phyloP scores from a whole-genome alignment of 2,888 invertebrate genomes.

The Biston betularia region DNA sequence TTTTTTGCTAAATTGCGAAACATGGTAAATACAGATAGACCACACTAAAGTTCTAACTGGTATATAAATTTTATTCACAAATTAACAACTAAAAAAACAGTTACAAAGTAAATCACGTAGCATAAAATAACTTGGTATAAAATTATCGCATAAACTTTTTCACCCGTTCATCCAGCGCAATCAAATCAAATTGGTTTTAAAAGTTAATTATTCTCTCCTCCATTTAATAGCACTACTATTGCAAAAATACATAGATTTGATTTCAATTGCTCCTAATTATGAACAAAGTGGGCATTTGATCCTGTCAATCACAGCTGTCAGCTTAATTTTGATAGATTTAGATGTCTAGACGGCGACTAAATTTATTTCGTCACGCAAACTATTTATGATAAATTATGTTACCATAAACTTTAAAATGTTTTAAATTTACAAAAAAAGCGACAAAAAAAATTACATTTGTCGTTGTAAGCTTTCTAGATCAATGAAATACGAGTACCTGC shows the following conservation, averaged over 20 bases:
- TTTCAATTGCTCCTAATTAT: slow-evolving; percentile 33
- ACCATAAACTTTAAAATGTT: not conserved
- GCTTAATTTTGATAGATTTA: slow-evolving; percentile 35
- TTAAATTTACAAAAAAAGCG: not conserved
- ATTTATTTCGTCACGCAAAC: slow-evolving; percentile 31
- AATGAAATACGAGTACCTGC: too few species aligned
- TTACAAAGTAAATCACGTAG: not conserved
- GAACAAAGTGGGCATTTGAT: slow-evolving; percentile 25
- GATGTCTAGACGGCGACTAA: slow-evolving; percentile 31
- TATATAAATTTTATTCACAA: too few species aligned
- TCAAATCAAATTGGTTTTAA: slow-evolving; percentile 5
- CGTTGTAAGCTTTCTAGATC: too few species aligned
- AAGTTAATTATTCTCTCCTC: slow-evolving; percentile 27
- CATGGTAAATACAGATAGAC: too few species aligned
- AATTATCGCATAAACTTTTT: not conserved
- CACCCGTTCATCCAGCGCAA: not conserved
- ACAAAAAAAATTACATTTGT: too few species aligned
- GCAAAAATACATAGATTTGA: slow-evolving; percentile 30
- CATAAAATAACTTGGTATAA: not conserved
- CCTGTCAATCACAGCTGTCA: slow-evolving; percentile 31
- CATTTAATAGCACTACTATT: slow-evolving; percentile 18
- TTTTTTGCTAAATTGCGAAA: too few species aligned
- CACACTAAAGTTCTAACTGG: too few species aligned
- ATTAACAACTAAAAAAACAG: too few species aligned
- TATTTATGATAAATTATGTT: slow-evolving; percentile 8